Evolutionary conservation across 2,888 invertebrate species (phyloP).

Genomic region (Tipula confusa): DNA sequence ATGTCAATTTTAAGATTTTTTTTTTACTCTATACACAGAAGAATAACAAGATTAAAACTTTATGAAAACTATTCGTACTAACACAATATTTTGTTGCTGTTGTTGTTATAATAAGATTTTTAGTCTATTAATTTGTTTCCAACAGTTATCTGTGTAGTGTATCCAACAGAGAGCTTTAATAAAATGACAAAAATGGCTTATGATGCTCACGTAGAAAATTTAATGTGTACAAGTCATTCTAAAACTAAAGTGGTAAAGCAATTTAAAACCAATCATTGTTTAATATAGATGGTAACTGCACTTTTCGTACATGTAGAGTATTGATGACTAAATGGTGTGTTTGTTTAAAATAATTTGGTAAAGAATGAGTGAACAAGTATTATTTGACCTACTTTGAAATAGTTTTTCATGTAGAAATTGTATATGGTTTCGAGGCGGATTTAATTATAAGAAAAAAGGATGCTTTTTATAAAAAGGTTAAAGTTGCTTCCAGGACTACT

Average conservation of each 20-base stretch:
- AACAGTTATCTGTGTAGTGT: not conserved
- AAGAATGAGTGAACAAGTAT: too few relatives aligned
- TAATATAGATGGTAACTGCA: too few relatives aligned
- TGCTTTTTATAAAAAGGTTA: too few relatives aligned
- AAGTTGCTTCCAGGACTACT: too few relatives aligned
- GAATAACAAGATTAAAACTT: not conserved
- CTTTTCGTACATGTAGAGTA: too few relatives aligned
- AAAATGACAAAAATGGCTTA: not conserved
- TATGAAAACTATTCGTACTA: not conserved
- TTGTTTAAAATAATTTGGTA: too few relatives aligned
- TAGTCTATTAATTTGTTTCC: not conserved
- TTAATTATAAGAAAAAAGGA: too few relatives aligned
- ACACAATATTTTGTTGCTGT: not conserved
- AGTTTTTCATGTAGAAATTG: too few relatives aligned
- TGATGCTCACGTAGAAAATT: not conserved
- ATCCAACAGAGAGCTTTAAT: not conserved
- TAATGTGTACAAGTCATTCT: not conserved
- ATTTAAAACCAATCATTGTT: not conserved
- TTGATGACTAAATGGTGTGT: too few relatives aligned
- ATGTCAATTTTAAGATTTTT: not conserved
- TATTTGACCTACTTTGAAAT: too few relatives aligned
- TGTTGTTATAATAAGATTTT: not conserved
- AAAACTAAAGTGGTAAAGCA: not conserved
- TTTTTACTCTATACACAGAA: not conserved
- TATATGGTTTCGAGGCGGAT: too few relatives aligned